phyloP scores from a whole-genome alignment of 1,140 invertebrate genomes.

The Heliconius hewitsoni region DNA sequence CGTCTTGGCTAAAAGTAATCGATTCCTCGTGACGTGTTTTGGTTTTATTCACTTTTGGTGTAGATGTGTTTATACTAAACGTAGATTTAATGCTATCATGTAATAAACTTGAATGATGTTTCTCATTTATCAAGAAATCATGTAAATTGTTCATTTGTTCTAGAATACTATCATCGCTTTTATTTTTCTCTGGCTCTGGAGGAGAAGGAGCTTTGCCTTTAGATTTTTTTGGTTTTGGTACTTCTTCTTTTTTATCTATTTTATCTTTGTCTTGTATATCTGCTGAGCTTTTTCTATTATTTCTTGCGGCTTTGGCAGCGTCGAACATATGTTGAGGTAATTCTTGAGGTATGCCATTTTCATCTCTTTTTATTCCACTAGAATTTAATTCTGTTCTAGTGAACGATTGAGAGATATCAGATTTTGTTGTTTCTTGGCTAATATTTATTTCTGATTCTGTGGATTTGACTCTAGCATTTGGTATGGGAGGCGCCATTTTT shows the following conservation, averaged over 20 bases:
- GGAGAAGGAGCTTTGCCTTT: constrained; percentile 89
- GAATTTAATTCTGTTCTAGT: constrained; percentile 75
- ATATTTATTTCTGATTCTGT: constrained; percentile 57
- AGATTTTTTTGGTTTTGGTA: constrained; percentile 82
- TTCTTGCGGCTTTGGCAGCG: constrained; percentile 85
- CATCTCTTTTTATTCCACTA: constrained; percentile 82
- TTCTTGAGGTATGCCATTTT: constrained; percentile 83
- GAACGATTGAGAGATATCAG: constrained; percentile 57
- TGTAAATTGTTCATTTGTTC: constrained; percentile 70
- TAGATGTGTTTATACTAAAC: constrained; percentile 68
- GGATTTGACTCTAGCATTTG: constrained; percentile 70
- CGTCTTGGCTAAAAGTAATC: constrained; percentile 75
- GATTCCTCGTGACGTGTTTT: constrained; percentile 68
- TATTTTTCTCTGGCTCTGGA: constrained; percentile 77
- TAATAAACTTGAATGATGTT: constrained; percentile 70
- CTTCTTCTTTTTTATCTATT: constrained; percentile 76
- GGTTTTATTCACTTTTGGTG: constrained; percentile 70
- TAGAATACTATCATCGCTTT: constrained; percentile 73
- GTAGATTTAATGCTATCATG: constrained; percentile 52
- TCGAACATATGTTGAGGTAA: constrained; percentile 87
- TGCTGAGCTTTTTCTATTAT: constrained; percentile 83
- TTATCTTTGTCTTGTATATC: constrained; percentile 69
- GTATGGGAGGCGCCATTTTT: constrained; percentile 77
- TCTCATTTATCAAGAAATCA: constrained; percentile 71
- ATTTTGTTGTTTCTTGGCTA: constrained; percentile 59